Conservation (phyloP, 2,113 vertebrate genomes). For the Microtus montanus region DNA sequence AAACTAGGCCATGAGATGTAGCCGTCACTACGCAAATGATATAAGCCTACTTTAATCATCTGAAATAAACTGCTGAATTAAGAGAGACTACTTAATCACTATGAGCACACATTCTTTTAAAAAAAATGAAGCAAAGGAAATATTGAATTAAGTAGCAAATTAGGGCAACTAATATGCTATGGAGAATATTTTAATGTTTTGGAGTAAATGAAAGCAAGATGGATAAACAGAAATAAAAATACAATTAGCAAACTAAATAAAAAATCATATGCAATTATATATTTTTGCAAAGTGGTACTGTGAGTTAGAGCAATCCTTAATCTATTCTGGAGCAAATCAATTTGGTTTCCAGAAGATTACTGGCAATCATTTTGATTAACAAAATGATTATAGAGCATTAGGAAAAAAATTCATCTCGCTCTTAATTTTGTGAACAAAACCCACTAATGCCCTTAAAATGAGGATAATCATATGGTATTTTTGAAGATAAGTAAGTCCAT, state of each 20-base stretch:
- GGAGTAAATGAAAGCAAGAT: neutral
- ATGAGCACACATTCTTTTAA: neutral
- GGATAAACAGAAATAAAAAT: neutral
- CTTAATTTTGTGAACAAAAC: slow-evolving; percentile 46
- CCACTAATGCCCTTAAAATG: slow-evolving; percentile 22
- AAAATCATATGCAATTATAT: neutral
- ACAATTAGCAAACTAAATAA: neutral
- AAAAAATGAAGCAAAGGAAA: slow-evolving; percentile 27
- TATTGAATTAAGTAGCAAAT: neutral
- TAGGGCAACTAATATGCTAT: neutral
- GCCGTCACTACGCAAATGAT: neutral
- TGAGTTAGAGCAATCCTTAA: neutral
- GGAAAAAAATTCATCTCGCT: slow-evolving; percentile 58
- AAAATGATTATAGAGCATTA: slow-evolving; percentile 35
- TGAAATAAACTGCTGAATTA: slow-evolving; percentile 12
- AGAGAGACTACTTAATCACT: neutral
- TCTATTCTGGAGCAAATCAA: neutral
- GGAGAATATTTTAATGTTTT: neutral
- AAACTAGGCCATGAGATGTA: neutral
- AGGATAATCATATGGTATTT: slow-evolving; percentile 6
- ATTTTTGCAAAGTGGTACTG: neutral
- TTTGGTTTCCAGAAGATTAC: neutral
- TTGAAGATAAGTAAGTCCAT: slow-evolving; percentile 9
- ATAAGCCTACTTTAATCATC: neutral
- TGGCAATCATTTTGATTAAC: slow-evolving; percentile 48